Percentiles rank a stretch among this genome's conserved stretches.
These are phyloP conservation scores for Varanus salvator DNA, from an alignment of 2,113 vertebrate species.

Conservation along the genomic window DNA sequence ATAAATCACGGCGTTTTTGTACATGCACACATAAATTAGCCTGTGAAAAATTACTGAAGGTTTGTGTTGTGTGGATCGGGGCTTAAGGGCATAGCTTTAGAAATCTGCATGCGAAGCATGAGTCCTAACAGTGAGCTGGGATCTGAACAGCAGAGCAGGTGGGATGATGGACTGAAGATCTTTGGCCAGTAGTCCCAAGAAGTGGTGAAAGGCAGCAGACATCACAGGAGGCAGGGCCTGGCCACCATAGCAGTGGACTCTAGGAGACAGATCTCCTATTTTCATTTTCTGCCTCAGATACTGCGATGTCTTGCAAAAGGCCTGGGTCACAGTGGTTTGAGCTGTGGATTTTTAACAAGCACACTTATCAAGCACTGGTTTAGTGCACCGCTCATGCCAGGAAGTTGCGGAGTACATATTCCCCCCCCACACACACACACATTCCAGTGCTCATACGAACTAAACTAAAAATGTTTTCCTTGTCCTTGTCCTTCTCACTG, in stretches of 20 bases:
- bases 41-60: too few relatives aligned
- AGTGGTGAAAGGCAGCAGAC: neutral
- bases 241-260: neutral
- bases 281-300: neutral
- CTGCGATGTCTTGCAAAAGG: neutral
- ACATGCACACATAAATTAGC: too few relatives aligned
- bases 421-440: neutral
- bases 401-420: neutral
- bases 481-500: neutral
- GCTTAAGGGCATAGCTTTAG: too few relatives aligned
- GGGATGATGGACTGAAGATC: neutral
- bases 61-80: too few relatives aligned
- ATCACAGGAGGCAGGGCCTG: neutral
- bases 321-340: neutral
- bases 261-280: neutral
- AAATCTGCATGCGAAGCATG: too few relatives aligned
- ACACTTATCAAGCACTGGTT: neutral
- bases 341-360: neutral
- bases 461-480: neutral
- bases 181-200: neutral
- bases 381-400: neutral
- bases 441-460: neutral
- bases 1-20: too few relatives aligned
- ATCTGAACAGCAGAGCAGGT: too few relatives aligned
- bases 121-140: too few relatives aligned